Base-by-base conservation (phyloP, 2,797 vertebrate species). In the Argya squamiceps region DNA sequence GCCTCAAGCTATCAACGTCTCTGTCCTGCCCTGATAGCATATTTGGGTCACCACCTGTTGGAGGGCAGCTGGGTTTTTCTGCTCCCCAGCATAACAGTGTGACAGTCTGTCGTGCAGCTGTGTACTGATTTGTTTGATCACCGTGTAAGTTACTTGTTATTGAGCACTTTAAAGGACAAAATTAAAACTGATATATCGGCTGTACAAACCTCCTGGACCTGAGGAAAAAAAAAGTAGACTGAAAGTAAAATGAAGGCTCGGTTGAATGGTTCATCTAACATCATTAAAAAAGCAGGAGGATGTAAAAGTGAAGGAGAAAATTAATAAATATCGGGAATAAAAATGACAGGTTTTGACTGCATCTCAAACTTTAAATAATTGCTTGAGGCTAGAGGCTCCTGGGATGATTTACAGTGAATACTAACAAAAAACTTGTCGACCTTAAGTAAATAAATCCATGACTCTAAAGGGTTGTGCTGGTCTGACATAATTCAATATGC, bases 301-400 rank as follows among this genome's bases (percentile, higher is more conserved):
- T 16, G 4, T 17, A 73, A 85, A 67, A 74, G 26, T 73, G 68
- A 69, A 81, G 58, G 47, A 89, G 55, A 93, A 81, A 89, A 93
- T 55, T 81, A 92, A 70, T 80, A 73, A 81, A 91, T n/a, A 77
- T 5, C 17, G 1, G 62, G 85, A 63, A 80, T 70, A 67, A 60
- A 93, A 26, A 15, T 63, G 50, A 81, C 67, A 74, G 36, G 3
- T 49, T 69, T 74, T 95, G 26, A 79, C 73, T 58, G 14, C 14
- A 76, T 60, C 60, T 88, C 47, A 81, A 89, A 52, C 15, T 81
- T 74, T 56, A 92, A 89, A 49, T 87, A 93, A 87, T 83, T 88
- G 30, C 53, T 88, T 56, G 24, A 88, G 19, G 26, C 56, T 78
- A 78, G n/a, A 65, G 36, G 23, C 16, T 87, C 73, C 37, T 81